Evolutionary conservation across 2,888 invertebrate species (phyloP), one percentile per base, ranked within the genome.

Genomic region (Phasia obesa): DNA sequence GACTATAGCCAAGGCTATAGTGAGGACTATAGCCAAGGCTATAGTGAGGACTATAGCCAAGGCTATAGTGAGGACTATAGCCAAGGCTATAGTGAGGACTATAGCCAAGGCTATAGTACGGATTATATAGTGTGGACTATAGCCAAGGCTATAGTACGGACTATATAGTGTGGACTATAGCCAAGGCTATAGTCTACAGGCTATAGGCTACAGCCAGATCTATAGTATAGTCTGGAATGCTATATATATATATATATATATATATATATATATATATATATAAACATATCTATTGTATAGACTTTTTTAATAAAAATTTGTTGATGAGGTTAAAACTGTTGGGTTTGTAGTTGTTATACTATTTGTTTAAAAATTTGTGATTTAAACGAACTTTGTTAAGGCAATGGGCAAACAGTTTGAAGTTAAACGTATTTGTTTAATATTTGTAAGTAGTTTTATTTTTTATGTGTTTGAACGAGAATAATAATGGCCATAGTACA

Each of bases 321-420:
- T n/a, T n/a, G n/a, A n/a, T n/a, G n/a, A n/a, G n/a, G n/a, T n/a
- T n/a, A n/a, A n/a, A n/a, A n/a, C n/a, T n/a, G n/a, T n/a, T n/a
- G n/a, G n/a, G n/a, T n/a, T n/a, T n/a, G n/a, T n/a, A 27, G 27
- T 6, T 27, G 27, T 27, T 27, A 27, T 5, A 27, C 27, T n/a
- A 27, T 27, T 27, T 5, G 27, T 3, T 27, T 27, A 3, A 5
- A 5, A 5, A 5, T 27, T 5, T 19, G 13, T 55, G n/a, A 4
- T 21, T 19, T 44, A 44, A 44, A 44, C 27, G 21, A 49, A 60
- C 35, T 60, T 51, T 31, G 23, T 49, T 71, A 51, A 71, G 60
- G 23, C 35, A n/a, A 11, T 60, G 15, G 38, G 17, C 38, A 71
- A 71, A 71, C 57, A 70, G 21, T 31, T n/a, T n/a, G n/a, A n/a